A percentile compares a stretch with the other conserved stretches of the same genome.
Conservation (phyloP, 2,888 invertebrate genomes). For the Campaea margaritaria region DNA sequence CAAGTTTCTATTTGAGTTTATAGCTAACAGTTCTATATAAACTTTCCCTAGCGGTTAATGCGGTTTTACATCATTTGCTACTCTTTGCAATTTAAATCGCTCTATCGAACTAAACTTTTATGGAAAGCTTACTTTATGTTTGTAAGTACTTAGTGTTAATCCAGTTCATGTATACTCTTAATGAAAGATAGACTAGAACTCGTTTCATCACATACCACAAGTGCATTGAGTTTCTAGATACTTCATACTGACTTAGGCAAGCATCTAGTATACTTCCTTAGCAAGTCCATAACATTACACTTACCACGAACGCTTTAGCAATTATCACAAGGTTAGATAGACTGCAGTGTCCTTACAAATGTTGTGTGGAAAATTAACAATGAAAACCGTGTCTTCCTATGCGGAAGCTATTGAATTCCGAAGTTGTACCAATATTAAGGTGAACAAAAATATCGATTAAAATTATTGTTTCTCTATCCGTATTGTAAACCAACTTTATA, state of each 20-base stretch:
- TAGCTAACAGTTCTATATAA: constrained; percentile 47
- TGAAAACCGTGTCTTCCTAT: constrained; percentile 16
- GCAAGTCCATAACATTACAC: too few relatives aligned
- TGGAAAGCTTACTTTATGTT: constrained; percentile 18
- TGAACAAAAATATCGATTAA: too few relatives aligned
- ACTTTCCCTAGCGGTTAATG: constrained; percentile 48
- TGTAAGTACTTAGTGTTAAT: not conserved
- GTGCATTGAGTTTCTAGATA: not conserved
- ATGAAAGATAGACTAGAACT: constrained; percentile 1
- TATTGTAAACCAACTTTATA: too few relatives aligned
- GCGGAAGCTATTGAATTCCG: constrained; percentile 18
- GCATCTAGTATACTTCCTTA: too few relatives aligned
- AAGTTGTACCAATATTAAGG: constrained; percentile 6
- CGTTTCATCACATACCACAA: not conserved
- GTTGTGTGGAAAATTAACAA: constrained; percentile 27
- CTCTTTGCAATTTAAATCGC: constrained; percentile 21
- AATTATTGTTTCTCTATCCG: too few relatives aligned
- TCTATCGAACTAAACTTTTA: constrained; percentile 17
- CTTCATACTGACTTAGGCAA: not conserved
- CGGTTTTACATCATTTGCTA: constrained; percentile 30
- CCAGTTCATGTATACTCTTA: constrained; percentile 6
- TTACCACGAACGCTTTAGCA: too few relatives aligned
- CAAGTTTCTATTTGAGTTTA: constrained; percentile 60
- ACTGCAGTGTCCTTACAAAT: constrained; percentile 27
- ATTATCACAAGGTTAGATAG: constrained; percentile 25